Percentiles rank a stretch among this genome's conserved stretches.
phyloP scores from a whole-genome alignment of 92 coral and sea anemone genomes.

The Scolanthus callimorphus region DNA sequence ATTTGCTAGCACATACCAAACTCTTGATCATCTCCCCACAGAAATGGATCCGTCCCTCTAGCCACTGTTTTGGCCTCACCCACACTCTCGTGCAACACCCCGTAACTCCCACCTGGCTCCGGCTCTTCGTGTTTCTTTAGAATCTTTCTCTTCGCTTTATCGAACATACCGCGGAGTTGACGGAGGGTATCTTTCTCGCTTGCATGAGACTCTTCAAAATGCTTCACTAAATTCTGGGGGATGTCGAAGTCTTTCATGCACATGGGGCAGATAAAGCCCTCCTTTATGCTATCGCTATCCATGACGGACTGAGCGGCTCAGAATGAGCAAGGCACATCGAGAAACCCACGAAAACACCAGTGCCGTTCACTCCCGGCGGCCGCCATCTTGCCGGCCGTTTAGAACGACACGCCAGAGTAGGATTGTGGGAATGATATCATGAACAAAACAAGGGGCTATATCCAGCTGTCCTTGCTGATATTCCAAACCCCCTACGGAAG shows the following conservation, averaged over 20 bases:
- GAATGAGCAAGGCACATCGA: neutral
- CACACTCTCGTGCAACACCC: slow-evolving; percentile 9
- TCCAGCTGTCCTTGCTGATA: too few relatives aligned
- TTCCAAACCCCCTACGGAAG: too few relatives aligned
- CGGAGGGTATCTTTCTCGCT: slow-evolving; percentile 74
- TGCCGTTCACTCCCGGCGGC: slow-evolving; percentile 2
- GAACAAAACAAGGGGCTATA: too few relatives aligned
- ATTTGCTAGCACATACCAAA: slow-evolving; percentile 75
- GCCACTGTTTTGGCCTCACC: slow-evolving; percentile 29
- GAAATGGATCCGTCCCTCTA: slow-evolving; percentile 79
- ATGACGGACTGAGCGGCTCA: slow-evolving; percentile 3
- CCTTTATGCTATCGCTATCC: slow-evolving; percentile 75
- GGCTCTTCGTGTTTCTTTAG: slow-evolving; percentile 59
- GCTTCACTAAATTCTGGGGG: slow-evolving; percentile 58
- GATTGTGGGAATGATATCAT: too few relatives aligned
- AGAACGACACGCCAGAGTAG: too few relatives aligned
- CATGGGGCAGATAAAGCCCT: slow-evolving; percentile 93
- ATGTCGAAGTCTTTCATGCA: slow-evolving; percentile 84
- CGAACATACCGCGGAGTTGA: slow-evolving; percentile 88
- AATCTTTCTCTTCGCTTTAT: slow-evolving; percentile 89
- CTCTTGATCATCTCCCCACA: slow-evolving; percentile 92
- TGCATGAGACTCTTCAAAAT: slow-evolving; percentile 88
- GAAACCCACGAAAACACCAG: neutral
- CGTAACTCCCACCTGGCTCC: slow-evolving; percentile 25
- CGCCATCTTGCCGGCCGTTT: slow-evolving; percentile 31